A percentile compares a stretch with the other conserved stretches of the same genome.
Conservation (phyloP, 2,113 vertebrate species). For the Menidia beryllina region DNA sequence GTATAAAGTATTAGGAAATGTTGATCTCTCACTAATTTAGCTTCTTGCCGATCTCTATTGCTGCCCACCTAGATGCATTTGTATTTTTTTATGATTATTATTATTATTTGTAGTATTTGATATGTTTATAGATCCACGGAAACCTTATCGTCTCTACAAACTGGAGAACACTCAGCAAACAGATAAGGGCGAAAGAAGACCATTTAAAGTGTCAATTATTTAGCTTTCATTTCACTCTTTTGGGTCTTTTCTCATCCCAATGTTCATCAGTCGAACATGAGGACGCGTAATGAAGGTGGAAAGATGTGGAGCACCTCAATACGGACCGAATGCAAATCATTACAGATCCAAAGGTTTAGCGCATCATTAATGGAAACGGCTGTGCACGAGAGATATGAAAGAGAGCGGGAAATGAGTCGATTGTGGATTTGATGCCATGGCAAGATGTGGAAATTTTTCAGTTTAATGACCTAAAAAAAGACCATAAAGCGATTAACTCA, state of each 20-base stretch:
- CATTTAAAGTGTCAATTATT: slow-evolving; percentile 10
- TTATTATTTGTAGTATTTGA: too few species aligned
- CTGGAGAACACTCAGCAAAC: background rate
- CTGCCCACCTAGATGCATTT: slow-evolving; percentile 21
- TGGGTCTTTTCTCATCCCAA: slow-evolving; percentile 6
- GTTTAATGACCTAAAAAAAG: slow-evolving; percentile 4
- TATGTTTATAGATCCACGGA: too few species aligned
- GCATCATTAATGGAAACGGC: slow-evolving; percentile 38
- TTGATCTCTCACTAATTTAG: slow-evolving; percentile 9
- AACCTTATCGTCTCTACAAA: background rate
- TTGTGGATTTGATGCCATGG: slow-evolving; percentile 7
- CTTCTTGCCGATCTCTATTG: slow-evolving; percentile 22
- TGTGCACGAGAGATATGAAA: slow-evolving; percentile 22
- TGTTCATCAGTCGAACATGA: slow-evolving; percentile 49
- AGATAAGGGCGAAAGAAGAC: slow-evolving; percentile 5
- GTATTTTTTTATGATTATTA: background rate
- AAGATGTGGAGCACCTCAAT: slow-evolving; percentile 44
- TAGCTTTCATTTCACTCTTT: slow-evolving; percentile 2
- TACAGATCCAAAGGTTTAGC: slow-evolving; percentile 70
- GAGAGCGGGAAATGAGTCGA: slow-evolving; percentile 11
- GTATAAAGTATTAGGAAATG: slow-evolving; percentile 14
- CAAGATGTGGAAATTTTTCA: slow-evolving; percentile 10
- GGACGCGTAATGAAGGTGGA: slow-evolving; percentile 48
- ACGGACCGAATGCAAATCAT: slow-evolving; percentile 66
- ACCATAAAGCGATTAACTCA: background rate